phyloP scores from a whole-genome alignment of 2,113 vertebrate genomes.

The Cottus gobio region DNA sequence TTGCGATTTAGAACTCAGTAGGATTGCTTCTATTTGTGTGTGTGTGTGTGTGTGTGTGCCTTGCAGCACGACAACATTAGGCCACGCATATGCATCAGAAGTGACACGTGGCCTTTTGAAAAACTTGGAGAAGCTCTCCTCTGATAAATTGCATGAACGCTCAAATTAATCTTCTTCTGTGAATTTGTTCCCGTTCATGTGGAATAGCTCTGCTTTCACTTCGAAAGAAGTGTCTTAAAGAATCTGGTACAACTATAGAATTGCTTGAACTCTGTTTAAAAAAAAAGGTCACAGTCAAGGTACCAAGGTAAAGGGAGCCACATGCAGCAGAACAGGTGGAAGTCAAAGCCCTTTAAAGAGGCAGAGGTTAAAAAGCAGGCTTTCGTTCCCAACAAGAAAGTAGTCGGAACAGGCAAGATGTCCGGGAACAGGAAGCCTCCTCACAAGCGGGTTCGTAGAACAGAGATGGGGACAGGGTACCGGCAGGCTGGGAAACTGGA shows the following conservation, averaged over 20 bases:
- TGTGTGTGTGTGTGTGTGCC: not conserved
- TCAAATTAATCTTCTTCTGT: not conserved
- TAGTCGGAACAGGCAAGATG: too few species aligned
- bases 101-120: constrained; percentile 35
- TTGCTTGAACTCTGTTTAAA: not conserved
- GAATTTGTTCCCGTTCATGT: not conserved
- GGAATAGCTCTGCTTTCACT: not conserved
- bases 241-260: not conserved
- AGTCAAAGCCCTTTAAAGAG: not conserved
- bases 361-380: not conserved
- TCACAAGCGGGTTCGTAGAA: not conserved
- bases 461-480: too few species aligned
- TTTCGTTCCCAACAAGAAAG: not conserved
- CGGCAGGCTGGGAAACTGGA: too few species aligned
- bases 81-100: constrained; percentile 42
- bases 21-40: not conserved
- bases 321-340: not conserved
- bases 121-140: not conserved
- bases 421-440: not conserved
- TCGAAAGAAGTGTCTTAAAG: not conserved
- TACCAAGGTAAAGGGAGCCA: not conserved
- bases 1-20: not conserved
- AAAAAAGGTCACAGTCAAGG: not conserved
- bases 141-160: not conserved
- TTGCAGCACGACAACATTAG: constrained; percentile 23